phyloP scores from a whole-genome alignment of 2,113 vertebrate genomes.

The Cricetomys ansorgei region DNA sequence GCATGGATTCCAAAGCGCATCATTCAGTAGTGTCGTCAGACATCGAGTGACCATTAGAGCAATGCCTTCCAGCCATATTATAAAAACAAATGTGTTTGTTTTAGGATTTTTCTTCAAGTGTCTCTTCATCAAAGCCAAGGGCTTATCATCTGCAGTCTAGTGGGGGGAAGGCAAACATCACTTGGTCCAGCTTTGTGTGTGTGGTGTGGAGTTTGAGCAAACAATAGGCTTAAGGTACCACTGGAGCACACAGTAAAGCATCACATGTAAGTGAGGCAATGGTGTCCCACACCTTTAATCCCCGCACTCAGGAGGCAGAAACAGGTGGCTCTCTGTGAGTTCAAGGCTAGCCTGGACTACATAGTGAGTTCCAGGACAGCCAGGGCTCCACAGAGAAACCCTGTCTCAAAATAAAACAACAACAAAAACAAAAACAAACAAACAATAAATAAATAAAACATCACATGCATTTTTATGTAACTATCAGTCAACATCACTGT shows the following conservation, averaged over 20 bases:
- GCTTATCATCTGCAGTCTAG: not conserved
- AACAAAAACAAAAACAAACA: not conserved
- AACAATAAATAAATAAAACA: no score
- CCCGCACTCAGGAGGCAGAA: no score
- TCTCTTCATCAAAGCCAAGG: conserved; percentile 25
- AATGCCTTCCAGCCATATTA: not conserved
- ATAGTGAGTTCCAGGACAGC: no score
- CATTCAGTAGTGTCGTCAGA: not conserved
- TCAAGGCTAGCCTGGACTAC: no score
- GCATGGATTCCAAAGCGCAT: conserved; percentile 20
- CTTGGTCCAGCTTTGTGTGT: not conserved
- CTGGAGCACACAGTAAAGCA: not conserved
- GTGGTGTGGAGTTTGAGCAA: not conserved
- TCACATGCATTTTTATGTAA: conserved; percentile 14
- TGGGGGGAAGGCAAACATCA: not conserved
- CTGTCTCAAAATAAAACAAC: no score
- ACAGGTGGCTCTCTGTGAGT: no score
- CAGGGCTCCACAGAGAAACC: no score
- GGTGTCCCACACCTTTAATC: no score
- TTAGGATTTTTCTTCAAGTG: not conserved
- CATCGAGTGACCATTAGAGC: not conserved
- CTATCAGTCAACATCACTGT: not conserved
- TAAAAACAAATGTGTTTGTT: not conserved
- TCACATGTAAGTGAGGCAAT: no score
- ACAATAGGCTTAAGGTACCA: not conserved